Evolutionary conservation across 2,113 vertebrate genomes (phyloP), one percentile per base, ranked within the genome.

Genomic region (Rhea americana): DNA sequence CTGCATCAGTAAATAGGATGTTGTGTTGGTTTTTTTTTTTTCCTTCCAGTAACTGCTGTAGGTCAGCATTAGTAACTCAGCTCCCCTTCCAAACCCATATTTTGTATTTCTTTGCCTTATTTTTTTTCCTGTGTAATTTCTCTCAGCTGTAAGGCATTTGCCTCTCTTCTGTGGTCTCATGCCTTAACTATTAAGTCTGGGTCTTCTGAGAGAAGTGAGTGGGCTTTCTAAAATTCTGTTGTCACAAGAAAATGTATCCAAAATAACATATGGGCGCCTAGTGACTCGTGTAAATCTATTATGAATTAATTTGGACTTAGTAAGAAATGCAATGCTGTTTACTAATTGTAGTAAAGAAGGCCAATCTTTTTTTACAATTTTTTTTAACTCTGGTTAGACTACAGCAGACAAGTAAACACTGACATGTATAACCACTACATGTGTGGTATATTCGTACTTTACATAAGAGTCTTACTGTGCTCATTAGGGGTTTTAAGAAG

Each of bases 351-450:
- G 30, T 4, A 15, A 82, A 70, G 55, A 32, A 5, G 5, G 26
- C 35, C 66, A 16, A 41, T 65, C 4, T 56, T 51, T 43, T 70
- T 50, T 58, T 30, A 18, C 26, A 9, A 1, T 80, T 89, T 72
- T 68, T 13, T 26, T 22, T 22, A 21, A 68, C 16, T 74, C n/a
- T 58, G 7, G 37, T 68, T 50, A 13, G 2, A 8, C 20, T 35
- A 5, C 88, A 10, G 20, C 41, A 59, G 25, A 28, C 16, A 39
- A 61, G 24, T 74, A 37, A 58, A 32, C 0, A 0, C 13, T 28
- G 55, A 1, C 28, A 70, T 43, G 43, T 84, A 0, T 45, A 28
- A 61, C 7, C 56, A 13, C 17, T 48, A 13, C 3, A 2, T 41
- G 4, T 24, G 8, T 59, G 59, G 53, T 67, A 37, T 8, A n/a